phyloP scores from a whole-genome alignment of 2,797 vertebrate species.

The Sciaenops ocellatus region DNA sequence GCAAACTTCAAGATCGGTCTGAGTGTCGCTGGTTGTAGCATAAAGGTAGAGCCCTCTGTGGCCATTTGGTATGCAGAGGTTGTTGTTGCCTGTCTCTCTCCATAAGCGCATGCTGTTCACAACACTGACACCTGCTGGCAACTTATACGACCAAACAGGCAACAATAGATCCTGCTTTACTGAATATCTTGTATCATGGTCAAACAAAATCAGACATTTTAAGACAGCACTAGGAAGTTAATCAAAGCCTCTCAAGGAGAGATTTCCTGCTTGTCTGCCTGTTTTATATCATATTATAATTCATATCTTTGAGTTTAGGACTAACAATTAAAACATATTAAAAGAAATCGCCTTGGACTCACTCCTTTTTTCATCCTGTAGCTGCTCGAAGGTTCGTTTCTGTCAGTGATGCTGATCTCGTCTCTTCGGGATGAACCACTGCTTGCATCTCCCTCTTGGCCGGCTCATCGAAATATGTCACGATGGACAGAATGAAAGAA shows the following conservation, averaged over 20 bases:
- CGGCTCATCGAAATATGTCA: not conserved
- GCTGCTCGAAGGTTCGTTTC: not conserved
- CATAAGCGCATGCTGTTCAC: not conserved
- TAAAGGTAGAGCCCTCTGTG: not conserved
- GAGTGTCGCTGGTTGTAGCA: not conserved
- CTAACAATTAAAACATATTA: too few relatives aligned
- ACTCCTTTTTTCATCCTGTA: not conserved
- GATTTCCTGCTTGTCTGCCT: too few relatives aligned
- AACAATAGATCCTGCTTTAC: too few relatives aligned
- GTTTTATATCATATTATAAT: too few relatives aligned
- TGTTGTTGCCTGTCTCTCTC: not conserved
- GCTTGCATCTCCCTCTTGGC: not conserved
- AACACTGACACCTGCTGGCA: conserved; percentile 20
- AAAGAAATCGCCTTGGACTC: not conserved
- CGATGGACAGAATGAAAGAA: not conserved
- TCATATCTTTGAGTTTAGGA: too few relatives aligned
- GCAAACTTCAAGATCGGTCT: not conserved
- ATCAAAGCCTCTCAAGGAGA: too few relatives aligned
- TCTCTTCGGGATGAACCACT: not conserved
- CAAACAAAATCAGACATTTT: too few relatives aligned
- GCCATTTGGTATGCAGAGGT: not conserved
- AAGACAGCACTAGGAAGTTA: too few relatives aligned
- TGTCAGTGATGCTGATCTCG: not conserved
- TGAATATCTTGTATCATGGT: too few relatives aligned
- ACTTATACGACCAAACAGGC: not conserved